Conservation (phyloP, 1,140 invertebrate genomes). For the Hyles euphorbiae region DNA sequence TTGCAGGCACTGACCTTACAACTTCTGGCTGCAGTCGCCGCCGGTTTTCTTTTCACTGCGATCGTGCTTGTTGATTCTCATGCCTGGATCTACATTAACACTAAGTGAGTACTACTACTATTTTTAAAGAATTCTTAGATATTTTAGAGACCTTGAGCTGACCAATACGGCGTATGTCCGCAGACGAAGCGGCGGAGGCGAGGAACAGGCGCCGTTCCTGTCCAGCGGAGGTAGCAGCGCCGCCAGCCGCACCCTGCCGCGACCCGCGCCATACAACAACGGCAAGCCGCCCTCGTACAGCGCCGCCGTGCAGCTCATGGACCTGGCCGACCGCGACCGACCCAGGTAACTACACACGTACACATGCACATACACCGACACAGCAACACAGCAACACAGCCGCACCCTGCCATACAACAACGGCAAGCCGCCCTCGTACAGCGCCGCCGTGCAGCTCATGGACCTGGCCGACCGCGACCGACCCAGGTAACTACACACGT, state of each 20-base stretch:
- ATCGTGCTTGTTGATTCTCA: conserved; percentile 96
- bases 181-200: conserved; percentile 52
- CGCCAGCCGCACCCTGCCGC: conserved; percentile 49
- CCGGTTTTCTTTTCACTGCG: conserved; percentile 91
- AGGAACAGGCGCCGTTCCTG: conserved; percentile 72
- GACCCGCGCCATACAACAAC: conserved; percentile 58
- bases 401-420: no score
- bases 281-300: conserved; percentile 71
- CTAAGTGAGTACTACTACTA: conserved; percentile 80
- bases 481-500: no score
- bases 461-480: no score
- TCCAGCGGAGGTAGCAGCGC: conserved; percentile 45
- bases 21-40: conserved; percentile 87
- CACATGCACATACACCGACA: background rate
- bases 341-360: conserved; percentile 30
- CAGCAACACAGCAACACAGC: no score
- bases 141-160: no score
- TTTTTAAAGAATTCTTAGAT: no score
- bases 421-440: no score
- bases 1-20: conserved; percentile 81
- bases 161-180: background rate
- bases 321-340: conserved; percentile 41
- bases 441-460: no score
- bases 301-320: conserved; percentile 69
- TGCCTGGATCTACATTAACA: conserved; percentile 97